Base-by-base conservation (phyloP, 2,888 invertebrate genomes). In the Lypha dubia region DNA sequence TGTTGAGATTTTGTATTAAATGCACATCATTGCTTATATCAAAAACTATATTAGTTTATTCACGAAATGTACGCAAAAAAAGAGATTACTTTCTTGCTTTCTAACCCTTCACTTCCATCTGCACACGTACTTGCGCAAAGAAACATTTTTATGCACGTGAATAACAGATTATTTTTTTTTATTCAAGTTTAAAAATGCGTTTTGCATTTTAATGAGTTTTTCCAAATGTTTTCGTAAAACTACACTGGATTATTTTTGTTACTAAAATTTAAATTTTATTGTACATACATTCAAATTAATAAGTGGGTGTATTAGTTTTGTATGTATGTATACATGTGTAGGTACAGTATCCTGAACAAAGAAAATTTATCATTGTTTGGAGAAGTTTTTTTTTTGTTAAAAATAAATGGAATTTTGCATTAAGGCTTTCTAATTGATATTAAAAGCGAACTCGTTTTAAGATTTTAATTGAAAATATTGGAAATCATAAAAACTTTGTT, bases 131-230 rank as follows among this genome's bases (percentile, higher is more conserved):
- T 35, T 28, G 28, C n/a, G n/a, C 35, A 35, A 7, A 35, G 1
- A 51, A 22, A n/a, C n/a, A 20, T 38, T 51, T 24, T 62, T 49
- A 51, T 73, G 13, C 2, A 22, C 20, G n/a, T 22, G 15, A 38
- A 17, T 62, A 49, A 49, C n/a, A 44, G 41, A 28, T 44, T 22
- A 44, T 49, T 68, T 20, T 68, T 20, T 9, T 17, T 46, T 22
- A 44, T 56, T 71, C 46, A 1, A 13, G 28, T 70, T 35, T 20
- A 41, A 41, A 56, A 79, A 63, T 77, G 68, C 51, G 77, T 70
- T 15, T 32, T 53, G 77, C 60, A 76, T 76, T 75, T 53, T 65
- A 58, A 76, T 67, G 28, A 49, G 24, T 7, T 44, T 56, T 75
- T 53, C 3, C n/a, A 74, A 24, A 51, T 24, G 22, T 24, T 22